Evolutionary conservation across 2,888 invertebrate species (phyloP), one percentile per base, ranked within the genome.

Genomic region (Epirrhoe tristata): DNA sequence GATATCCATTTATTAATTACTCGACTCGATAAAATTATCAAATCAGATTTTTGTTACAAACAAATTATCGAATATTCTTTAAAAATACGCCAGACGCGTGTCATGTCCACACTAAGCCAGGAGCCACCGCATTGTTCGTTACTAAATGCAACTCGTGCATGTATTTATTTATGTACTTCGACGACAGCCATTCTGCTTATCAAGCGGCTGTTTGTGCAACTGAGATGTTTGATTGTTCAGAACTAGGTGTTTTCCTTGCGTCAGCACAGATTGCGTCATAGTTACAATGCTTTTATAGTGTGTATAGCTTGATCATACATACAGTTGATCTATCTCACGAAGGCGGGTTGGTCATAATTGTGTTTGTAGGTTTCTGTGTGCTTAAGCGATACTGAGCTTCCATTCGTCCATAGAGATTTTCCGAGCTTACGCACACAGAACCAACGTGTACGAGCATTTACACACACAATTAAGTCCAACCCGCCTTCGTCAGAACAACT

Each of bases 111-210:
- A 63, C 46, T 74, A 78, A 32, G 0, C 55, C 69, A 66, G 64
- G 72, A 75, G 72, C 51, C 59, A 75, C 81, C 77, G 83, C 83
- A 79, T 82, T 84, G 86, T 72, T 86, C 76, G 77, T 74, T 78
- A 77, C 74, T 81, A 79, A 78, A 82, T 83, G 81, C 82, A 85
- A 81, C 57, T 66, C 65, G 66, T 65, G 66, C 78, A 81, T 83
- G 81, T 86, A 88, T 90, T 83, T 90, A 89, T 90, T 88, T 90
- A 89, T 86, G 83, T 89, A 86, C 87, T 90, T 89, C 87, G 90
- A 89, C 81, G 88, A 87, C 88, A 86, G 85, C 86, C 59, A 58
- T 64, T 63, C 63, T 67, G 88, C 88, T 91, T 89, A 90, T 89
- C 87, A 84, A 77, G 72, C 81, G 80, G 77, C 70, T 84, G 86